phyloP scores from a whole-genome alignment of 1,140 invertebrate species.

The Orius laevigatus region DNA sequence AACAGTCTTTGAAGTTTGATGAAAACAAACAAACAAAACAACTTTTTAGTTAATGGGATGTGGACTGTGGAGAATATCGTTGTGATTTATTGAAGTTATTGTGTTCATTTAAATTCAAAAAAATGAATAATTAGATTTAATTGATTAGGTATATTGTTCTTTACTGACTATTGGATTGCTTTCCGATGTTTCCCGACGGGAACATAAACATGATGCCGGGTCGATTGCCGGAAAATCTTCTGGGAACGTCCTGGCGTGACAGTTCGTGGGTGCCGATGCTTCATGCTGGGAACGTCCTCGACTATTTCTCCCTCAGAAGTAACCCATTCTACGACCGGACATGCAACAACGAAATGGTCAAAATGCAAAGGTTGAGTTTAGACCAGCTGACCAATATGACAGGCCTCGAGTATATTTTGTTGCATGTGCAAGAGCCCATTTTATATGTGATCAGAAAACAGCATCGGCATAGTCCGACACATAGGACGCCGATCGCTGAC shows the following conservation, averaged over 20 bases:
- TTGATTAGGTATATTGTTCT: no score
- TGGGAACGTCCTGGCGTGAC: slow-evolving; percentile 88
- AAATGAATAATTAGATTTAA: no score
- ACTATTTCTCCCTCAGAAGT: slow-evolving; percentile 87
- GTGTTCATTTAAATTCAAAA: no score
- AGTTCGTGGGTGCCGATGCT: slow-evolving; percentile 81
- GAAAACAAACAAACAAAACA: no score
- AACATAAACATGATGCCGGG: no score
- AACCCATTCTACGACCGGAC: slow-evolving; percentile 94
- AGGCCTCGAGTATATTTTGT: slow-evolving; percentile 82
- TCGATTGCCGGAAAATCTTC: slow-evolving; percentile 44
- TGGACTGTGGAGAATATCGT: no score
- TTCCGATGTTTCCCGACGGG: no score
- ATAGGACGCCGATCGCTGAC: slow-evolving; percentile 83
- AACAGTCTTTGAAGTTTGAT: no score
- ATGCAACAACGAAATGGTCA: slow-evolving; percentile 92
- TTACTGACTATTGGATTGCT: no score
- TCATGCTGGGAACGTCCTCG: slow-evolving; percentile 80
- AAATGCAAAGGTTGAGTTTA: slow-evolving; percentile 82
- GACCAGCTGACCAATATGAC: slow-evolving; percentile 92
- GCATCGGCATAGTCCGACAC: slow-evolving; percentile 72
- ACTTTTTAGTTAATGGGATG: no score
- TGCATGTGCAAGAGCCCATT: slow-evolving; percentile 95
- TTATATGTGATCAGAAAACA: slow-evolving; percentile 95
- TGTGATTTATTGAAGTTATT: no score